Percentiles rank a stretch among this genome's conserved stretches.
These are phyloP conservation scores for Rhinoraja longicauda DNA, from an alignment of 2,797 vertebrate species.

Conservation along the genomic window DNA sequence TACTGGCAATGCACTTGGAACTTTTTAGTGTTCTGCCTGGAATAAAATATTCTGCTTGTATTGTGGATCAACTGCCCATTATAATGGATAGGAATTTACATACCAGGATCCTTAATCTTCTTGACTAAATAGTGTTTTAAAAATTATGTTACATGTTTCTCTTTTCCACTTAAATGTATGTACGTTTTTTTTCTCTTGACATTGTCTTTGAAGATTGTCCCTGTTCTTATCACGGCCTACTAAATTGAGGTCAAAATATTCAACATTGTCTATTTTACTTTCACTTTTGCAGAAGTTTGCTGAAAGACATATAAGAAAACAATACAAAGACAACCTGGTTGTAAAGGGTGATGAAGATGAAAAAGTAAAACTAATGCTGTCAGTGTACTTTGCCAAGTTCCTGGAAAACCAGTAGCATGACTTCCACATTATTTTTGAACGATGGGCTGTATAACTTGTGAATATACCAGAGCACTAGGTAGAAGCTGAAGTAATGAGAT, in stretches of 20 bases:
- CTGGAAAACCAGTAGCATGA: background rate
- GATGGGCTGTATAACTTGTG: background rate
- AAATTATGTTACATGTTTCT: background rate
- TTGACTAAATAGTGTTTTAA: background rate
- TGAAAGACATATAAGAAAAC: background rate
- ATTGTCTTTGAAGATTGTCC: background rate
- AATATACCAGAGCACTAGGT: background rate
- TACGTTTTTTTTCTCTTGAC: background rate
- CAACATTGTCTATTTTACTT: background rate
- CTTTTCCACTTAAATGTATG: background rate
- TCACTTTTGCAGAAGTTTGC: background rate
- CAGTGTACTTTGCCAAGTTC: background rate
- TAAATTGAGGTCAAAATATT: background rate
- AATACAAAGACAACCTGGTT: background rate
- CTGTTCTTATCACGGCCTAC: background rate
- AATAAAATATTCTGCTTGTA: background rate
- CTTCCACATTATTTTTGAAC: background rate
- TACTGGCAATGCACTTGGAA: background rate
- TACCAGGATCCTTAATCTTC: background rate
- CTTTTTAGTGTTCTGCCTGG: background rate
- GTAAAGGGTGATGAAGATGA: background rate
- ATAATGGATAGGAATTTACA: background rate
- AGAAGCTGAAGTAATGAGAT: background rate
- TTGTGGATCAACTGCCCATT: background rate
- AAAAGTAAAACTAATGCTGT: background rate